phyloP scores from a whole-genome alignment of 2,888 invertebrate genomes.

The Synergus umbraculus region DNA sequence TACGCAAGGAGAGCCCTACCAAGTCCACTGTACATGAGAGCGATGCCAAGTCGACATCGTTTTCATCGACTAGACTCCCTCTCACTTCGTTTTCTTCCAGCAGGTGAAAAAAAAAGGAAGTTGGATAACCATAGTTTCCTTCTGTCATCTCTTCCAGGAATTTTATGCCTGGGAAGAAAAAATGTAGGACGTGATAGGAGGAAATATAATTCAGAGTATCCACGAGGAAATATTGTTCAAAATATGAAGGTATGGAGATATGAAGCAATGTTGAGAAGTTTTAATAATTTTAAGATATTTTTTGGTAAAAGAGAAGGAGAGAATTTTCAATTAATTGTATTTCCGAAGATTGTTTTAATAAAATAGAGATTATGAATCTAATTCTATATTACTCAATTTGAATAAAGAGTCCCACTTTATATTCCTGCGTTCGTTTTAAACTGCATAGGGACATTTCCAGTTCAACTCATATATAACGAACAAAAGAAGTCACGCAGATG shows the following conservation, averaged over 20 bases:
- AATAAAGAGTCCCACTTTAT: neutral
- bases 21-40: constrained; percentile 35
- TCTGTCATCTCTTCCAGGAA: constrained; percentile 2
- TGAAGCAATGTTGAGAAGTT: no score
- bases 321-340: no score
- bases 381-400: neutral
- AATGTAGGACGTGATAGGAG: neutral
- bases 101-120: neutral
- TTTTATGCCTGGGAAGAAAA: neutral
- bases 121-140: constrained; percentile 15
- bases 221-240: no score
- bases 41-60: constrained; percentile 36
- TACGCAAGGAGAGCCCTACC: constrained; percentile 25
- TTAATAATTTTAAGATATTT: no score
- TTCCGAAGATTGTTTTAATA: no score
- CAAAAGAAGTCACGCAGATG: constrained; percentile 5
- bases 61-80: constrained; percentile 31
- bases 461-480: neutral
- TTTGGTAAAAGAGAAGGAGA: no score
- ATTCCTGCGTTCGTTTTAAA: neutral
- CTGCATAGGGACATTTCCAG: neutral
- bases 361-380: neutral
- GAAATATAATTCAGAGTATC: no score
- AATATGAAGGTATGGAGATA: no score
- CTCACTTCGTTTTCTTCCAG: constrained; percentile 7